Evolutionary conservation across 2,113 vertebrate genomes (phyloP).

Genomic region (Poicephalus meyeri): DNA sequence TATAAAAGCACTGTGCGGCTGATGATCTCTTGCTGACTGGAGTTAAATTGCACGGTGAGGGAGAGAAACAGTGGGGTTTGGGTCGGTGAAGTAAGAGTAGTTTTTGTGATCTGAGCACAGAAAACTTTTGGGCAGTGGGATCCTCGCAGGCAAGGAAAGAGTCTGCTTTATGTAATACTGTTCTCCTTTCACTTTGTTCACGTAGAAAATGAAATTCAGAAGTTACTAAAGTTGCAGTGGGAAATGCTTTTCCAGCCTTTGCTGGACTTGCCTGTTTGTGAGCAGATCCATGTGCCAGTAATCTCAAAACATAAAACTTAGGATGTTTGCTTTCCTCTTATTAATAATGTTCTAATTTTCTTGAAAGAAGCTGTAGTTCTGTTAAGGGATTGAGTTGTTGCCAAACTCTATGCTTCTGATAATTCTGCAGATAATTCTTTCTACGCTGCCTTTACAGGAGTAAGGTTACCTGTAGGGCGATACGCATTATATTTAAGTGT

Average conservation of each 20-base stretch:
- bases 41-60: too few species aligned
- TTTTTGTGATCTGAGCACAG: background rate
- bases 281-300: background rate
- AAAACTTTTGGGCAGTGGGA: fast-evolving
- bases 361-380: conserved; percentile 12
- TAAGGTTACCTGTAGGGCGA: conserved; percentile 49
- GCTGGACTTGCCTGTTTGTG: background rate
- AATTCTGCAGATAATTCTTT: conserved; percentile 60
- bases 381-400: conserved; percentile 38
- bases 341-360: background rate
- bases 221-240: background rate
- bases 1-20: fast-evolving
- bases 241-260: background rate
- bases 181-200: background rate
- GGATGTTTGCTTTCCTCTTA: background rate
- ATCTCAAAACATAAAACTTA: background rate
- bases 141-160: fast-evolving
- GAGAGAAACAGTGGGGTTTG: background rate
- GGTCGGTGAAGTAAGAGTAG: background rate
- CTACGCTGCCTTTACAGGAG: conserved; percentile 12
- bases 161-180: background rate
- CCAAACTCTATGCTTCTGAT: conserved; percentile 37
- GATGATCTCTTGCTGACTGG: fast-evolving
- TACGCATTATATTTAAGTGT: conserved; percentile 29
- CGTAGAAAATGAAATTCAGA: background rate